These are phyloP conservation scores for Tamias sibiricus DNA, from an alignment of 2,113 vertebrate species.

Conservation along the genomic window DNA sequence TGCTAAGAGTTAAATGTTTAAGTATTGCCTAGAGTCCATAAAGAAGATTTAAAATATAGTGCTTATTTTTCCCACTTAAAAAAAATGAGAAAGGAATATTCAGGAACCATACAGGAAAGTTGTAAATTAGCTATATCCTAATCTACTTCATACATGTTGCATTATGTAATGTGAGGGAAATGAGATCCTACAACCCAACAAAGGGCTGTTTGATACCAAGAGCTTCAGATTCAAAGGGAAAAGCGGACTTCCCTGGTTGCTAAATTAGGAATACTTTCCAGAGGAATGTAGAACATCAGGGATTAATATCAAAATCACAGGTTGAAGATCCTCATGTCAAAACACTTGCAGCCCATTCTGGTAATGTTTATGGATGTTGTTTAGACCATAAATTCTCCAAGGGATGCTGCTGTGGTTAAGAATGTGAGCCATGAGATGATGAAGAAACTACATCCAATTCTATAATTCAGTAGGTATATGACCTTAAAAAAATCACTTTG, in stretches of 20 bases:
- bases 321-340: conserved; percentile 28
- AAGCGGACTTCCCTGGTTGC: background rate
- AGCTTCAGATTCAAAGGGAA: conserved; percentile 15
- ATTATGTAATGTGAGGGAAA: conserved; percentile 71
- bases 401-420: background rate
- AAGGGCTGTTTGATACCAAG: conserved; percentile 56
- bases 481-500: conserved; percentile 4
- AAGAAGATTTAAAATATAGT: conserved; percentile 82
- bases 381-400: background rate
- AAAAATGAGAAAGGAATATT: conserved; percentile 76
- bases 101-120: conserved; percentile 70
- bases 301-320: background rate
- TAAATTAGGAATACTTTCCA: background rate
- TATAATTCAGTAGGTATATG: background rate
- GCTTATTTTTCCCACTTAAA: conserved; percentile 77
- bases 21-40: conserved; percentile 81
- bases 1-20: conserved; percentile 85
- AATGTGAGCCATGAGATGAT: background rate
- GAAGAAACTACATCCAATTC: background rate
- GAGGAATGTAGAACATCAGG: background rate
- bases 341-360: background rate
- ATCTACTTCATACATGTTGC: conserved; percentile 69
- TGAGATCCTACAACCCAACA: conserved; percentile 56
- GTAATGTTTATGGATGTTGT: background rate
- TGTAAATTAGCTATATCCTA: conserved; percentile 71